Percentiles rank a stretch among this genome's conserved stretches.
Evolutionary conservation across 1,140 invertebrate species (phyloP).

Genomic region (Zaprionus africanus): DNA sequence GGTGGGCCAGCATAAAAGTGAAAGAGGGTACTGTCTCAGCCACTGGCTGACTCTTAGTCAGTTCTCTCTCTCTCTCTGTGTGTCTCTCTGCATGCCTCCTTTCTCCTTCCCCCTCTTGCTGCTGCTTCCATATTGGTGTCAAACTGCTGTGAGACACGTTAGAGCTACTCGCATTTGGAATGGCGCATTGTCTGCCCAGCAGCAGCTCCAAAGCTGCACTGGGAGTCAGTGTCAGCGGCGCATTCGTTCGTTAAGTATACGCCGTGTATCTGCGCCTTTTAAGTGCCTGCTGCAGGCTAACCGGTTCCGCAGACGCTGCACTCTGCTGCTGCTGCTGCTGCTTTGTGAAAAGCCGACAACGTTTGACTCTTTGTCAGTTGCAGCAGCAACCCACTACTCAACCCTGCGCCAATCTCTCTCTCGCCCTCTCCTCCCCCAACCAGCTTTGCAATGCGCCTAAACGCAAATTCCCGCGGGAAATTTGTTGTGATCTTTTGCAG

Average conservation of each 20-base stretch:
- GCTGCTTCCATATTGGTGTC: slow-evolving; percentile 69
- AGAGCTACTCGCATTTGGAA: slow-evolving; percentile 72
- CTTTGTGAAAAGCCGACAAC: slow-evolving; percentile 56
- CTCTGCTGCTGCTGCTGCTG: background rate
- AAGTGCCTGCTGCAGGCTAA: slow-evolving; percentile 60
- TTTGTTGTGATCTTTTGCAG: background rate
- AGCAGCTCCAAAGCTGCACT: slow-evolving; percentile 11
- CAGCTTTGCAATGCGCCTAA: background rate
- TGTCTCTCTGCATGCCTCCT: background rate
- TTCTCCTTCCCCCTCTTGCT: background rate
- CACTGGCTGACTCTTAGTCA: slow-evolving; percentile 9
- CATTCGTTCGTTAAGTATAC: slow-evolving; percentile 80
- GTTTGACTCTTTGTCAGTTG: slow-evolving; percentile 50
- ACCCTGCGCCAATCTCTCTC: background rate
- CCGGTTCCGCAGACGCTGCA: slow-evolving; percentile 49
- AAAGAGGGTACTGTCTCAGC: slow-evolving; percentile 52
- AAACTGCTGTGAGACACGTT: slow-evolving; percentile 61
- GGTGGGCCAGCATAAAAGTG: slow-evolving; percentile 62
- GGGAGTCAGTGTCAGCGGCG: slow-evolving; percentile 59
- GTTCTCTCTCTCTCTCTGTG: background rate
- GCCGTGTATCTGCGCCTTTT: slow-evolving; percentile 72
- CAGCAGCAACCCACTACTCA: slow-evolving; percentile 1
- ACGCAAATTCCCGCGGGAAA: slow-evolving; percentile 1
- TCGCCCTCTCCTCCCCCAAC: background rate
- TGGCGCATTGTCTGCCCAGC: slow-evolving; percentile 47